Base-by-base conservation (phyloP, 2,113 vertebrate genomes). In the Corydoras maculifer region DNA sequence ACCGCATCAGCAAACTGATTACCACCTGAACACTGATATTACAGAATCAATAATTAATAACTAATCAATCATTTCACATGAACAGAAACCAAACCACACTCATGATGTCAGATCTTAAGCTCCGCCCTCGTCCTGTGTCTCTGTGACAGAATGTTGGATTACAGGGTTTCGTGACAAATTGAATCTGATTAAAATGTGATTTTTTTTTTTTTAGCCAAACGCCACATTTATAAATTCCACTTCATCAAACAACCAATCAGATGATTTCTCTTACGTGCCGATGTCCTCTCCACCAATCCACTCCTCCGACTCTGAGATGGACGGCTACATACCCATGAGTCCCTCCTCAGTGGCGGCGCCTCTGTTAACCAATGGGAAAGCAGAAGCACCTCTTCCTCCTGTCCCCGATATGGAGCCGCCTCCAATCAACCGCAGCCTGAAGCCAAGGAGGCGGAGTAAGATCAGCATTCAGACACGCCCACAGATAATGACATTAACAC, bases 281-380 rank as follows among this genome's bases (percentile, higher is more conserved):
- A 98, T 98, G 96, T 76, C 82, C 2, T 90, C 90, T 2, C 80
- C 90, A 0, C 84, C 88, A 0, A 58, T 82, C 0, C 73, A 83
- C 0, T n/a, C 72, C 65, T 18, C 85, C 0, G 75, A 86, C 18
- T 61, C 62, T 32, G 88, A 87, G 8, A 79, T 85, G 0, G 93
- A 98, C 0, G 93, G 92, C 15, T 98, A 98, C 87, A 92, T 98
- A 76, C 93, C 94, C 53, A 98, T 98, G 97, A 96, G 88, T 70
- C 94, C 93, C 0, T 68, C 80, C 72, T 84, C 84, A 0, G 79
- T 86, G 30, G 57, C 78, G 9, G 54, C 65, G 53, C 86, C 89
- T 8, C 80, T 84, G 50, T 82, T 83, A 62, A 68, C 86, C 0
- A 75, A 83, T 0, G 67, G 78, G 70, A 87, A 76, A 49, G 76